Evolutionary conservation across 1,140 invertebrate species (phyloP).

Genomic region (Elymnias hypermnestra): DNA sequence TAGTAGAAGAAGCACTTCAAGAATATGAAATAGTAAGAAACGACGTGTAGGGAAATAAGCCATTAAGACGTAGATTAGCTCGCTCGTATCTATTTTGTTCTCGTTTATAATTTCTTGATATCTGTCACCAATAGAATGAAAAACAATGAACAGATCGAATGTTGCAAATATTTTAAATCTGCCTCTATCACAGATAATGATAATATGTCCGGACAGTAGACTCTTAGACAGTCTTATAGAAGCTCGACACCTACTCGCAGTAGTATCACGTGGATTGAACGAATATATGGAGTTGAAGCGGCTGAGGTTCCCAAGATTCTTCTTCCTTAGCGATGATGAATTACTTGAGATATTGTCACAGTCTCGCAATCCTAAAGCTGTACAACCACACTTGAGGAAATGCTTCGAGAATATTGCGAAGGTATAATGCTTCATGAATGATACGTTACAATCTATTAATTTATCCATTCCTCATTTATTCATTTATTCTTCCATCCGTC

Average conservation of each 20-base stretch:
- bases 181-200: slow-evolving; percentile 75
- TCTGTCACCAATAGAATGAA: too few species aligned
- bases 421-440: slow-evolving; percentile 56
- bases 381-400: slow-evolving; percentile 87
- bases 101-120: too few species aligned
- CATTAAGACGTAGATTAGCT: too few species aligned
- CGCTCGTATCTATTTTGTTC: too few species aligned
- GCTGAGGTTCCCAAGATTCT: slow-evolving; percentile 83
- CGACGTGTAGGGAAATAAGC: too few species aligned
- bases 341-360: slow-evolving; percentile 86
- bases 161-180: background rate
- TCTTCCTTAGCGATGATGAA: slow-evolving; percentile 88
- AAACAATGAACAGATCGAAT: background rate
- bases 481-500: too few species aligned
- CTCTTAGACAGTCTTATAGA: slow-evolving; percentile 83
- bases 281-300: slow-evolving; percentile 87
- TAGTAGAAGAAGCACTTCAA: too few species aligned
- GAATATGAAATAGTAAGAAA: too few species aligned
- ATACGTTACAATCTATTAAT: background rate
- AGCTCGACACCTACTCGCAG: slow-evolving; percentile 80
- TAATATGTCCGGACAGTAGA: slow-evolving; percentile 77
- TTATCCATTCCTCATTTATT: too few species aligned
- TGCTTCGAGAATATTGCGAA: slow-evolving; percentile 88
- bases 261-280: slow-evolving; percentile 84
- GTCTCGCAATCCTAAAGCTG: slow-evolving; percentile 83